A percentile compares a stretch with the other conserved stretches of the same genome.
These are phyloP conservation scores for Danio kyathit DNA, from an alignment of 2,797 vertebrate species.

Conservation along the genomic window DNA sequence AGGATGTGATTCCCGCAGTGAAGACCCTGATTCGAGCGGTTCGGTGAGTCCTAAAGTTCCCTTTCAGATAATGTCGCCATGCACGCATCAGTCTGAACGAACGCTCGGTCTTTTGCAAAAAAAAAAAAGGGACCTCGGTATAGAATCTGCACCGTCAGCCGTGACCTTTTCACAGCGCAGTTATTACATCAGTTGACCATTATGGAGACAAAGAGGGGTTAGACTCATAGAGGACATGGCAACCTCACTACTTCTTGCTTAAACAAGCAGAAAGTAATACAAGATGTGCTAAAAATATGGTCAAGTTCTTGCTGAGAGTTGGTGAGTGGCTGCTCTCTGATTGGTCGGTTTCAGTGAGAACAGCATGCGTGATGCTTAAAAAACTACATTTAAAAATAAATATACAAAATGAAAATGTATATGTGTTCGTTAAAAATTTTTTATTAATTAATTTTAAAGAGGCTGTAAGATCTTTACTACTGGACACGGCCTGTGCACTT, in stretches of 20 bases:
- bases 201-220: conserved; percentile 50
- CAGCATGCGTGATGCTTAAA: too few species aligned
- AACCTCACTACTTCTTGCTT: conserved; percentile 63
- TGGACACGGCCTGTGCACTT: too few species aligned
- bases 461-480: too few species aligned
- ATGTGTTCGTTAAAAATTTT: too few species aligned
- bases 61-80: conserved; percentile 15
- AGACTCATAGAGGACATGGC: conserved; percentile 35
- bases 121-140: conserved; percentile 10
- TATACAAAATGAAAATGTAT: too few species aligned
- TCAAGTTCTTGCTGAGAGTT: conserved; percentile 17
- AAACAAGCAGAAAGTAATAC: conserved; percentile 70
- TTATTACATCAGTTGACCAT: conserved; percentile 48
- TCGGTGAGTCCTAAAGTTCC: conserved; percentile 79
- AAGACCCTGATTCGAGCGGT: conserved; percentile 94
- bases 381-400: too few species aligned
- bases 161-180: conserved; percentile 50
- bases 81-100: conserved; percentile 29
- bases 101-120: conserved; percentile 24
- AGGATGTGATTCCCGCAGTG: conserved; percentile 95
- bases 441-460: too few species aligned
- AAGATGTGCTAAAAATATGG: conserved; percentile 49
- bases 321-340: neutral
- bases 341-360: neutral
- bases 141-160: conserved; percentile 54